A percentile compares a stretch with the other conserved stretches of the same genome.
These are phyloP conservation scores for Melanocharis versteri DNA, from an alignment of 2,113 vertebrate genomes.

Conservation along the genomic window DNA sequence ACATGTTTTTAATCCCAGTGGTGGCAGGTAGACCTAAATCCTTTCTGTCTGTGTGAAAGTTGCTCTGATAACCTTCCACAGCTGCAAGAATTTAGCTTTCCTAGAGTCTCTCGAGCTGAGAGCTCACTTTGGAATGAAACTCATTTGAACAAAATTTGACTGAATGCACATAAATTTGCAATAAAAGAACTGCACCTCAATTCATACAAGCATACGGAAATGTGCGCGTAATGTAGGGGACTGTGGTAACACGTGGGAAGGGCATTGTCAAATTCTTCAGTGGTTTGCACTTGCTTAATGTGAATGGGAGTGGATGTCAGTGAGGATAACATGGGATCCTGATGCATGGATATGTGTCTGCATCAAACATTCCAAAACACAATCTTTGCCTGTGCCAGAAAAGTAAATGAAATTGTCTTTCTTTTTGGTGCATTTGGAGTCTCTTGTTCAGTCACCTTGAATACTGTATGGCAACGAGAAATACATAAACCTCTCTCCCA, in stretches of 20 bases:
- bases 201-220: background rate
- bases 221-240: fast-evolving
- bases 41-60: background rate
- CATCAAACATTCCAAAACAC: background rate
- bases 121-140: background rate
- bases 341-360: background rate
- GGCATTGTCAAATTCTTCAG: background rate
- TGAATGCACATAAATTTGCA: background rate
- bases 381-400: background rate
- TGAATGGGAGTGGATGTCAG: background rate
- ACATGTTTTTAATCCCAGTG: background rate
- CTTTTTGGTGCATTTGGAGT: background rate
- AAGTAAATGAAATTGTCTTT: background rate
- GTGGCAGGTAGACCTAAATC: background rate
- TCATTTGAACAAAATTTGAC: background rate
- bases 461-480: background rate
- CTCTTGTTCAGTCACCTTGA: background rate
- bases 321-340: background rate
- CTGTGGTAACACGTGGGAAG: background rate
- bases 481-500: fast-evolving
- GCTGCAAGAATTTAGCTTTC: background rate
- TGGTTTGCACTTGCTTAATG: background rate
- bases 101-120: background rate
- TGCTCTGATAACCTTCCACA: background rate
- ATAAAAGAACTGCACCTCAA: background rate